phyloP scores from a whole-genome alignment of 2,888 invertebrate species.

The Marasmarcha lunaedactyla region DNA sequence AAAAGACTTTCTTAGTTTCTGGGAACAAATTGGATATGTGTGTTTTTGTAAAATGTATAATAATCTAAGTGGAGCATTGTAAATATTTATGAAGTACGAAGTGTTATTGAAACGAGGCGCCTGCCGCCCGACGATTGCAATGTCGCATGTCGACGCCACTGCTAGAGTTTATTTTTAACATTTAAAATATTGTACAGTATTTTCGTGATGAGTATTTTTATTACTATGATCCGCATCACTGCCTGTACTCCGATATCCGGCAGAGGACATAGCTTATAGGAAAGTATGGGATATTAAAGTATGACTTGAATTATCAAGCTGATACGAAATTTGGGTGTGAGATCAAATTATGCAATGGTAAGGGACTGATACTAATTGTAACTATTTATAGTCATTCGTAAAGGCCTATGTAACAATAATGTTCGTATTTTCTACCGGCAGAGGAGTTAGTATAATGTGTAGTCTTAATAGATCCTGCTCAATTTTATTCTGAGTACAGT shows the following conservation, averaged over 20 bases:
- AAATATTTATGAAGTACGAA: conserved; percentile 60
- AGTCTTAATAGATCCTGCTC: conserved; percentile 60
- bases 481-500: conserved; percentile 59
- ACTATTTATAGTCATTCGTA: conserved; percentile 55
- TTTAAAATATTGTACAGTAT: conserved; percentile 67
- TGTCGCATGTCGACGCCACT: conserved; percentile 10
- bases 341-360: conserved; percentile 47
- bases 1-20: conserved; percentile 69
- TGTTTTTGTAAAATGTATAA: conserved; percentile 64
- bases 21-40: conserved; percentile 69
- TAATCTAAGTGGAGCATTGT: conserved; percentile 54
- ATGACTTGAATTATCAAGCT: background rate
- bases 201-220: conserved; percentile 63
- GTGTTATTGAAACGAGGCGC: conserved; percentile 47
- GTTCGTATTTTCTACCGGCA: conserved; percentile 48
- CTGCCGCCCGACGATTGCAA: conserved; percentile 44
- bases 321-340: conserved; percentile 25
- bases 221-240: no score
- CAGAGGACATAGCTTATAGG: no score
- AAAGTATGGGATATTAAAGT: background rate
- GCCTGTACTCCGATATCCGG: no score
- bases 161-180: conserved; percentile 53
- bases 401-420: conserved; percentile 45
- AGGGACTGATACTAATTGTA: conserved; percentile 63
- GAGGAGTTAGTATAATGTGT: conserved; percentile 58